Base-by-base conservation (phyloP, 2,113 vertebrate species). In the Furnarius figulus region DNA sequence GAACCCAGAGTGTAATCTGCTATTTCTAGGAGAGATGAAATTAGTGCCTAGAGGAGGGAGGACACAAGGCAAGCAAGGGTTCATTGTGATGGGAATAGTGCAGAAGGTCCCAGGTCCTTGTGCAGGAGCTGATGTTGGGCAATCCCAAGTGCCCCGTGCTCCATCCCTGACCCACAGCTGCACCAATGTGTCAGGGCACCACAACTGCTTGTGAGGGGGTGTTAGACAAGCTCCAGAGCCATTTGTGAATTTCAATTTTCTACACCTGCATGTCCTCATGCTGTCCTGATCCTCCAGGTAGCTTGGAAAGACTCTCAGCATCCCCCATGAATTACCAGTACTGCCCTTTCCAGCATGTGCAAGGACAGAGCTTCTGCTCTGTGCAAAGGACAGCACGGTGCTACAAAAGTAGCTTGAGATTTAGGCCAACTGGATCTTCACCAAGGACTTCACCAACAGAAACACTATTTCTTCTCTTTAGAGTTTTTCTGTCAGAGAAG, bases 191-290 rank as follows among this genome's bases (percentile, higher is more conserved):
- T 19, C 46, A 70, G 50, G 19, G 39, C 25, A 74, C 9, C 1
- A 1, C 21, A 73, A 18, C 18, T 33, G 9, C 5, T 4, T 47
- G 21, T 0, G 0, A 35, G 8, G 15, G 3, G 1, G 4, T 33
- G 24, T 21, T 52, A 52, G 25, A 20, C 12, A 46, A 68, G 20
- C 19, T 55, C 55, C 40, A 74, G 47, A 67, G 15, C 1, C 22
- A 40, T 55, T 37, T 6, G 5, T 21, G 9, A 22, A 5, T 82
- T 76, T 56, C 8, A 22, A 1, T 65, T 61, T 56, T 39, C 20
- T 30, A 17, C 5, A 17, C 5, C 33, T 19, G 33, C 37, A 40
- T 18, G 3, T 18, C 17, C 5, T 56, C 18, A 20, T 3, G 10
- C 14, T 91, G 37, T 23, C 23, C 7, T 1, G 0, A 6, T 82